A percentile compares a stretch with the other conserved stretches of the same genome.
phyloP scores from a whole-genome alignment of 2,113 vertebrate species.

The Xiphorhynchus elegans region DNA sequence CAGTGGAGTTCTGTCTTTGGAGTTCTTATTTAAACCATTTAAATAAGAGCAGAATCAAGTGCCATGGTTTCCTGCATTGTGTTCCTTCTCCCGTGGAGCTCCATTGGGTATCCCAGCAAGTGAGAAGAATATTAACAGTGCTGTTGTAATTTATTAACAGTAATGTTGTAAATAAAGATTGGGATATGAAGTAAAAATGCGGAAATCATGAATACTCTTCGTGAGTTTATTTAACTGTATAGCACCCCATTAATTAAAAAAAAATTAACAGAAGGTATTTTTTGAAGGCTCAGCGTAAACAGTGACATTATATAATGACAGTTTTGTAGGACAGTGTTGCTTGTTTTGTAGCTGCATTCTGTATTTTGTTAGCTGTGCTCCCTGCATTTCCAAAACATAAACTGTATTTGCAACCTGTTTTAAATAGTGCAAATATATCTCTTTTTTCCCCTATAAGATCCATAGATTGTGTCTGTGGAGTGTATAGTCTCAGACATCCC shows the following conservation, averaged over 20 bases:
- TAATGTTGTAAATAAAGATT: conserved; percentile 12
- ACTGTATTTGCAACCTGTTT: conserved; percentile 25
- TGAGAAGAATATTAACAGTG: background rate
- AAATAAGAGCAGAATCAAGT: conserved; percentile 11
- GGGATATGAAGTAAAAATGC: conserved; percentile 12
- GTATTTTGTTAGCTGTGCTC: conserved; percentile 16
- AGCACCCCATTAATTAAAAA: conserved; percentile 60
- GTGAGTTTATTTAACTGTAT: conserved; percentile 45
- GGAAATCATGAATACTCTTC: background rate
- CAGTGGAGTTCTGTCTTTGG: background rate
- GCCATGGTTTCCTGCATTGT: background rate
- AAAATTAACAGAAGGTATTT: conserved; percentile 54
- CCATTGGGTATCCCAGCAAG: conserved; percentile 32
- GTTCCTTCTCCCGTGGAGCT: conserved; percentile 6
- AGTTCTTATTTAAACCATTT: background rate
- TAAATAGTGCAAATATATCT: conserved; percentile 8
- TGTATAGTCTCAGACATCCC: background rate
- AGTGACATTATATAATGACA: background rate
- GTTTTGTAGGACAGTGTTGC: conserved; percentile 46
- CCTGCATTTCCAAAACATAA: background rate
- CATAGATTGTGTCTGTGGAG: background rate
- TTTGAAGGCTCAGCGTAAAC: conserved; percentile 34
- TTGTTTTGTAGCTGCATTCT: conserved; percentile 47
- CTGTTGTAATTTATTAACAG: background rate
- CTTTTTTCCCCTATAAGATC: background rate